These are phyloP conservation scores for Rhipidura dahli DNA, from an alignment of 2,113 vertebrate species.

Conservation along the genomic window DNA sequence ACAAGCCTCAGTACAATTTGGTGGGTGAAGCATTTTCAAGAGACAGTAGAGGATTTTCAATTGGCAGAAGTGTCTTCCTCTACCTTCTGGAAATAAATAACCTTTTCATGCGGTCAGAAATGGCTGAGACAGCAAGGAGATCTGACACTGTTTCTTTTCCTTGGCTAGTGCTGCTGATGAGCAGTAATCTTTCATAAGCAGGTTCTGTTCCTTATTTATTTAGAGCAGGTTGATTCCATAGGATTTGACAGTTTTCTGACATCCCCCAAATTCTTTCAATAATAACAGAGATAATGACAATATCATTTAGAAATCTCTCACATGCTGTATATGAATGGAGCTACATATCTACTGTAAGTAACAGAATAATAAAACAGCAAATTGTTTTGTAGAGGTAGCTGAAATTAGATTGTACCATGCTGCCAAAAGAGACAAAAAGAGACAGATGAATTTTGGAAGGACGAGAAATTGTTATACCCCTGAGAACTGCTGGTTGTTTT, in stretches of 20 bases:
- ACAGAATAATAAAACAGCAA: constrained; percentile 51
- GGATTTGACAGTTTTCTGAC: constrained; percentile 53
- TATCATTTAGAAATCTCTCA: constrained; percentile 63
- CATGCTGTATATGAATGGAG: not conserved
- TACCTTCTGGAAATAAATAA: not conserved
- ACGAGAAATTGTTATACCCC: not conserved
- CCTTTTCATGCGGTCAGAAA: not conserved
- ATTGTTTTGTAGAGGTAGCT: constrained; percentile 4
- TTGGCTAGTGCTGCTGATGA: constrained; percentile 13
- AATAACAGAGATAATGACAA: constrained; percentile 54
- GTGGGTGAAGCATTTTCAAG: not conserved
- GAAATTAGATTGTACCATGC: constrained; percentile 28
- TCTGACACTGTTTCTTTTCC: constrained; percentile 22
- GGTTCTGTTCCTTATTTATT: constrained; percentile 52
- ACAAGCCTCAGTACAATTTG: not conserved
- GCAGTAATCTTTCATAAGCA: constrained; percentile 52
- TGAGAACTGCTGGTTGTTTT: not conserved
- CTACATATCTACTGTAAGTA: constrained; percentile 37
- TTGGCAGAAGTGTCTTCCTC: not conserved
- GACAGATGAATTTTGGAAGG: not conserved
- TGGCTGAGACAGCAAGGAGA: not conserved
- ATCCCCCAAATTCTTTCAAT: constrained; percentile 52
- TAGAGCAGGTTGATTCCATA: constrained; percentile 38
- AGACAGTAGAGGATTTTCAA: not conserved
- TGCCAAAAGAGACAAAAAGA: constrained; percentile 29